Evolutionary conservation across 2,113 vertebrate species (phyloP).

Genomic region (Himantopus leucocephalus): DNA sequence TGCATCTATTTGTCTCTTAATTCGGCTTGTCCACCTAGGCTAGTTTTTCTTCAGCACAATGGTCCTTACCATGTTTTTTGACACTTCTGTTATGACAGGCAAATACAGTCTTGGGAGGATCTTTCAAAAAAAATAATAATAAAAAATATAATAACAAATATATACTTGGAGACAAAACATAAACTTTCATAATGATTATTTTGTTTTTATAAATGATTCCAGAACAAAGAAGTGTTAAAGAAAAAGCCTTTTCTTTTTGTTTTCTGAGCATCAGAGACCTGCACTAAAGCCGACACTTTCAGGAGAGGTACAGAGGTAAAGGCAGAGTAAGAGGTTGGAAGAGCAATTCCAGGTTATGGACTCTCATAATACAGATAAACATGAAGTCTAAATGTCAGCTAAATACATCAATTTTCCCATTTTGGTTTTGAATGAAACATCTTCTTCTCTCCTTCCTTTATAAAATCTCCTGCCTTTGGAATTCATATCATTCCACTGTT

Average conservation of each 20-base stretch:
- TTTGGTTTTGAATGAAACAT: background rate
- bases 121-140: background rate
- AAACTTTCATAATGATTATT: background rate
- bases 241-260: background rate
- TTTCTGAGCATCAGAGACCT: background rate
- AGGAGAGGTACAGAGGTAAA: background rate
- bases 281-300: background rate
- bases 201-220: background rate
- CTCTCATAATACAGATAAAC: background rate
- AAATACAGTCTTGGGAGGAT: background rate
- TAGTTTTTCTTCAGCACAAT: background rate
- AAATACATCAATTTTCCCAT: background rate
- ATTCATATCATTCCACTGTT: background rate
- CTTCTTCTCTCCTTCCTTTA: background rate
- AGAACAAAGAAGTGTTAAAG: background rate
- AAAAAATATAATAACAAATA: background rate
- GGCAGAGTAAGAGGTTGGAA: background rate
- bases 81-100: background rate
- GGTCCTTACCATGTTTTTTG: background rate
- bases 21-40: background rate
- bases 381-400: background rate
- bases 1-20: background rate
- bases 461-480: background rate
- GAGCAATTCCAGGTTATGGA: background rate
- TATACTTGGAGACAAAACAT: background rate